A percentile compares a stretch with the other conserved stretches of the same genome.
These are phyloP conservation scores for Lasioglossum figueresi DNA, from an alignment of 2,888 invertebrate species.

Conservation along the genomic window DNA sequence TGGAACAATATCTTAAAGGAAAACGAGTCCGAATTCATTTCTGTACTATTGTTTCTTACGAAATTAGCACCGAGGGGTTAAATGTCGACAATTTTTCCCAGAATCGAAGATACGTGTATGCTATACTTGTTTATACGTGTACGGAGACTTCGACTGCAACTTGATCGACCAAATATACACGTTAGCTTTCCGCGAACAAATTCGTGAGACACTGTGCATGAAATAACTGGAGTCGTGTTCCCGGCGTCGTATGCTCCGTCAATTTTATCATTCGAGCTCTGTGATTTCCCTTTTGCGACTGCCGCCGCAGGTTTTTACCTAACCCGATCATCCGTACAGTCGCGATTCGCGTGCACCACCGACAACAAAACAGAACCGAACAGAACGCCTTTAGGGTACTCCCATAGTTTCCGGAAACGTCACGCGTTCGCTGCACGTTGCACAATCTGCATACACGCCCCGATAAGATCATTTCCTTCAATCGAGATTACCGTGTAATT, in stretches of 20 bases:
- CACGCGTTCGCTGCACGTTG: slow-evolving; percentile 40
- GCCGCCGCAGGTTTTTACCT: slow-evolving; percentile 20
- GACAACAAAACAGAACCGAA: background rate
- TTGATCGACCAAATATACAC: background rate
- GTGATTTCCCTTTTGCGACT: slow-evolving; percentile 39
- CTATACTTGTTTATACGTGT: background rate
- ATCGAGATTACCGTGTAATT: slow-evolving; percentile 72
- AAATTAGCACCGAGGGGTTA: background rate
- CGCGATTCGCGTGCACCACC: slow-evolving; percentile 26
- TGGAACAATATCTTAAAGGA: too few species aligned
- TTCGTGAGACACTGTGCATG: slow-evolving; percentile 9
- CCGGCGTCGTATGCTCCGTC: slow-evolving; percentile 15
- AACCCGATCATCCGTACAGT: slow-evolving; percentile 57
- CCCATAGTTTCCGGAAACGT: slow-evolving; percentile 56
- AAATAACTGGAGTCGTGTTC: slow-evolving; percentile 26
- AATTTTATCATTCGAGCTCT: slow-evolving; percentile 28
- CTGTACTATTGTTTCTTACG: too few species aligned
- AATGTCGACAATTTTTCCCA: background rate
- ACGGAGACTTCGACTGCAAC: background rate
- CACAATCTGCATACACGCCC: slow-evolving; percentile 58
- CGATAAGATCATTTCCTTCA: slow-evolving; percentile 69
- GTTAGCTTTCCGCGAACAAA: background rate
- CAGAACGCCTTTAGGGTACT: slow-evolving; percentile 34
- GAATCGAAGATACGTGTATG: too few species aligned
- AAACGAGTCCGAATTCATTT: background rate